Conservation (phyloP, 2,888 invertebrate species). For the Lithophane semibrunnea region DNA sequence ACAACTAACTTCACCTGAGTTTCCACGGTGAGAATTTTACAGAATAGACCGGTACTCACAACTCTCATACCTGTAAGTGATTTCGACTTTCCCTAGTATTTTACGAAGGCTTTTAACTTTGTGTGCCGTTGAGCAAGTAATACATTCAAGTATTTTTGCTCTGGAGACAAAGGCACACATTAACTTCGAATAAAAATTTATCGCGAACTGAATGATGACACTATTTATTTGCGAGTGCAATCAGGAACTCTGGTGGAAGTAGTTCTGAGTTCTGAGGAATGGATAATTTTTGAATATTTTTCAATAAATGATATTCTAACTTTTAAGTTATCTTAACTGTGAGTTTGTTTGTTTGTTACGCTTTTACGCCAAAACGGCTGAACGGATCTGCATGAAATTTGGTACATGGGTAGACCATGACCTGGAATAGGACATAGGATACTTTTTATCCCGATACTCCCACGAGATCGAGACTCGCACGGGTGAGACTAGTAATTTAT, state of each 20-base stretch:
- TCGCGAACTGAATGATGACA: neutral
- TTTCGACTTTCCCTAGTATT: conserved; percentile 58
- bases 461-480: too few species aligned
- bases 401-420: too few species aligned
- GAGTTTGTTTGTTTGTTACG: too few species aligned
- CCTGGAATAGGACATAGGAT: too few species aligned
- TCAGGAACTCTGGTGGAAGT: neutral
- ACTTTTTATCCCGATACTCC: too few species aligned
- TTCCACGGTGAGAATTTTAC: neutral
- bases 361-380: too few species aligned
- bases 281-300: neutral
- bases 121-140: conserved; percentile 68
- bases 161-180: conserved; percentile 65
- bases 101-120: conserved; percentile 67
- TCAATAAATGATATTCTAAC: too few species aligned
- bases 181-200: conserved; percentile 62
- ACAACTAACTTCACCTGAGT: neutral
- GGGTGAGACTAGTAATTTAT: too few species aligned
- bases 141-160: conserved; percentile 68
- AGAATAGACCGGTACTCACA: neutral
- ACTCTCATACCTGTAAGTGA: neutral
- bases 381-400: too few species aligned
- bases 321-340: too few species aligned
- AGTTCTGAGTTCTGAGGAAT: neutral
- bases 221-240: too few species aligned